phyloP scores from a whole-genome alignment of 2,113 vertebrate genomes.

The Danio rerio region DNA sequence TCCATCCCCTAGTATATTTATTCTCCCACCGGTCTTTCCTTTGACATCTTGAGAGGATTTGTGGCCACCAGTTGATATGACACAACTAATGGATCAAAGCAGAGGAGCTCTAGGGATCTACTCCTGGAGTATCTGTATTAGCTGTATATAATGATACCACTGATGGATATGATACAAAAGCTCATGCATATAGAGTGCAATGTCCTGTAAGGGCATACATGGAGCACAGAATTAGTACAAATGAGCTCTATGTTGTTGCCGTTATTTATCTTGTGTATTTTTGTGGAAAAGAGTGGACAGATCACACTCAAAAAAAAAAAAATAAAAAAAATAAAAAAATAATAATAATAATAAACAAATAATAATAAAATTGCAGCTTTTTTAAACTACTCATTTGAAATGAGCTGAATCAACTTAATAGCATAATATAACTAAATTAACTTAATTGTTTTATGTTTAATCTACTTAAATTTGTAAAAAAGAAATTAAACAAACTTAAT shows the following conservation, averaged over 20 bases:
- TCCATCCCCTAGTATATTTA: background rate
- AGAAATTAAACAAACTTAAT: too few relatives aligned
- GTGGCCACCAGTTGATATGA: background rate
- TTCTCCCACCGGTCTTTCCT: background rate
- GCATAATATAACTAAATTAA: too few relatives aligned
- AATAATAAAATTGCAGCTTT: too few relatives aligned
- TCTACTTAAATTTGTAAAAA: too few relatives aligned
- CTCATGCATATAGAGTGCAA: background rate
- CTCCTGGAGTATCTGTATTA: background rate
- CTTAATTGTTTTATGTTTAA: too few relatives aligned
- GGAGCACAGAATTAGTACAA: background rate
- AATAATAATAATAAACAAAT: too few relatives aligned
- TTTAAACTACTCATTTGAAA: too few relatives aligned
- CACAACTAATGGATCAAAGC: constrained; percentile 31
- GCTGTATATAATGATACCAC: background rate
- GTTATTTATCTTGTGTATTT: background rate
- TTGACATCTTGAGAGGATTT: constrained; percentile 22
- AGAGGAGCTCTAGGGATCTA: background rate
- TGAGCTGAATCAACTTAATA: too few relatives aligned
- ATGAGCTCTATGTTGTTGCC: background rate
- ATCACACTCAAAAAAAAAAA: background rate
- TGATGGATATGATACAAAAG: background rate
- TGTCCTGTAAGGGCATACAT: background rate
- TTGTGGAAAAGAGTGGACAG: background rate
- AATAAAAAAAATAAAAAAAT: too few relatives aligned